These are phyloP conservation scores for Morpho achilles DNA, from an alignment of 2,888 invertebrate species.

Conservation along the genomic window DNA sequence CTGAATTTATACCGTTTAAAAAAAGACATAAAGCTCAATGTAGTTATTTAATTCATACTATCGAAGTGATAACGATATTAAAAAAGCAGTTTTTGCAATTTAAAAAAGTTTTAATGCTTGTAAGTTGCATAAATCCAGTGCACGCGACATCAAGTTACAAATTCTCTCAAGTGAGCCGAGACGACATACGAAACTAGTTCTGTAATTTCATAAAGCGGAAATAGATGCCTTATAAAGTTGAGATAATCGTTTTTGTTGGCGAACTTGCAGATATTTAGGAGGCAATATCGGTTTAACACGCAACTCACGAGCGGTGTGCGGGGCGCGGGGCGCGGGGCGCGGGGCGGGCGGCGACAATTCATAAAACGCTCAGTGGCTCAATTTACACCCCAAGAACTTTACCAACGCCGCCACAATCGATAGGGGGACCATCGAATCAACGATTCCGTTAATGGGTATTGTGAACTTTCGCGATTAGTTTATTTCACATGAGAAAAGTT, in stretches of 20 bases:
- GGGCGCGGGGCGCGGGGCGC: conserved; percentile 24
- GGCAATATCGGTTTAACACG: conserved; percentile 39
- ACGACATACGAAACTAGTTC: not conserved
- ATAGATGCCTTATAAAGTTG: conserved; percentile 13
- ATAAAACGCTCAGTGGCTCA: conserved; percentile 43
- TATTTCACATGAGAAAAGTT: too few species aligned
- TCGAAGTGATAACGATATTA: too few species aligned
- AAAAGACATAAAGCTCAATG: too few species aligned
- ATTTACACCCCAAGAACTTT: conserved; percentile 31
- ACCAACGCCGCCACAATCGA: conserved; percentile 4
- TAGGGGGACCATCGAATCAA: not conserved
- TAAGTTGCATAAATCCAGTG: too few species aligned
- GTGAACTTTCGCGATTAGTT: not conserved
- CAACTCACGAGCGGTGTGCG: conserved; percentile 32
- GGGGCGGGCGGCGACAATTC: conserved; percentile 41
- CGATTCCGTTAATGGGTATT: not conserved
- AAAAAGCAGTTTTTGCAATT: too few species aligned
- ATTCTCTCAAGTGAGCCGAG: not conserved
- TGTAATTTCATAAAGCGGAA: conserved; percentile 10
- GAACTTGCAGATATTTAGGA: conserved; percentile 41
- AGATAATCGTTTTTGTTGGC: conserved; percentile 18
- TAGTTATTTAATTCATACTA: too few species aligned
- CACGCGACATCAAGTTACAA: not conserved
- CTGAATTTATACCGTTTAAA: too few species aligned
- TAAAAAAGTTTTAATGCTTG: too few species aligned